Evolutionary conservation across 2,113 vertebrate species (phyloP), one percentile per base, ranked within the genome.

Genomic region (Zosterops hypoxanthus): DNA sequence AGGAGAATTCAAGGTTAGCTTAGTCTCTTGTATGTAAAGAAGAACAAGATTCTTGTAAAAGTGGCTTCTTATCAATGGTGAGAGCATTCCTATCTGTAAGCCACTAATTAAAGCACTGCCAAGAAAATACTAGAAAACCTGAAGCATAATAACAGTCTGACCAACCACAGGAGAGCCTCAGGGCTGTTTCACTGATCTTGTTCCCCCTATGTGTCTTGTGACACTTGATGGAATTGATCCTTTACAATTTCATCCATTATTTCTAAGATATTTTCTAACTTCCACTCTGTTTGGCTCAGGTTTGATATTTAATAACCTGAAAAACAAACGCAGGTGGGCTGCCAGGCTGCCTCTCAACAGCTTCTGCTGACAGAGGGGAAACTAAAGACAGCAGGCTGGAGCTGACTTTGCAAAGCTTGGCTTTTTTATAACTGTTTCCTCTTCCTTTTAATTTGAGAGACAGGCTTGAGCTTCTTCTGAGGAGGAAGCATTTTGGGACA

Each of bases 381-480:
- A 92, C 23, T 2, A 3, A 68, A 92, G 90, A 57, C 61, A 92
- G 61, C 73, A 47, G 25, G 33, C 11, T 50, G 61, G 80, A 96
- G 81, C 81, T 85, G 72, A 73, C 53, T 91, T 88, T 73, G 64
- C 88, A 93, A 94, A 84, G 17, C 44, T 31, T 60, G 46, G 14
- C 12, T 50, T 80, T 90, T 92, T 94, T 82, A 57, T 86, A 94
- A 75, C 39, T 20, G 12, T 70, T 96, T 86, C 18, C 22, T 82
- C 60, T 21, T 94, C 34, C 86, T 97, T 94, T 95, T 65, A 82
- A 90, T 94, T 80, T 82, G 83, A 96, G 90, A 81, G 60, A 41
- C 42, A 65, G 41, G 17, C 17, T 89, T 87, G 70, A 93, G 76
- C 87, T 90, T 95, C 71, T 55, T 94, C 78, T 77, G 47, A 44